These are phyloP conservation scores for Leptatherina wallacei DNA, from an alignment of 2,797 vertebrate genomes.

Conservation along the genomic window DNA sequence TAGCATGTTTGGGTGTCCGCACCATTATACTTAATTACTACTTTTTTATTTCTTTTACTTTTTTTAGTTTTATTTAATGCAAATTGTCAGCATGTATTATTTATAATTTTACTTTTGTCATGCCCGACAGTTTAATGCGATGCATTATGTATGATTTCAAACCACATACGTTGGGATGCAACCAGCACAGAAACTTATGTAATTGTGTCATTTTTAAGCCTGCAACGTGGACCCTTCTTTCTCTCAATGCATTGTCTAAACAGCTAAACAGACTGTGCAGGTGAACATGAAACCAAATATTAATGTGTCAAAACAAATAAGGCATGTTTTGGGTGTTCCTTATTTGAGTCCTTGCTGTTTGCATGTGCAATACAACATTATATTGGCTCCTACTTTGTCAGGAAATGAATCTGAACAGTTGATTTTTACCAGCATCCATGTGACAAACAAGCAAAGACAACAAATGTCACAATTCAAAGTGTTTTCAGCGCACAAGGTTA, in stretches of 20 bases:
- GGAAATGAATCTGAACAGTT: slow-evolving; percentile 18
- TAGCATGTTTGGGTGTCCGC: too few relatives aligned
- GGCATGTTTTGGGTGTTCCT: fast-evolving
- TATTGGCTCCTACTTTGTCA: background rate
- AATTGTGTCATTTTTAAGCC: background rate
- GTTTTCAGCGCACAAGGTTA: slow-evolving; percentile 24
- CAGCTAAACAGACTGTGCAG: background rate
- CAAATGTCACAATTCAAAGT: slow-evolving; percentile 33
- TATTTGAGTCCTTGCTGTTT: background rate
- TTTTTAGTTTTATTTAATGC: background rate
- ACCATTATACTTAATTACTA: too few relatives aligned
- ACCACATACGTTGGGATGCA: background rate
- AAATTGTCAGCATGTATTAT: background rate
- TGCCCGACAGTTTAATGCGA: background rate
- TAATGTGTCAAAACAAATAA: slow-evolving; percentile 6
- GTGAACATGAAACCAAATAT: background rate
- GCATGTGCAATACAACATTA: slow-evolving; percentile 9
- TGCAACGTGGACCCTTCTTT: background rate
- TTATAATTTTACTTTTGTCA: background rate
- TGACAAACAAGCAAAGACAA: slow-evolving; percentile 41
- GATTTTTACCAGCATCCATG: background rate
- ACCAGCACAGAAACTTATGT: background rate
- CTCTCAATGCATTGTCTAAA: background rate
- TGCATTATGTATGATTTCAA: background rate
- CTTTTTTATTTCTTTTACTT: too few relatives aligned